Evolutionary conservation across 1,140 invertebrate species (phyloP), one percentile per base, ranked within the genome.

Genomic region (Globodera ellingtonae): DNA sequence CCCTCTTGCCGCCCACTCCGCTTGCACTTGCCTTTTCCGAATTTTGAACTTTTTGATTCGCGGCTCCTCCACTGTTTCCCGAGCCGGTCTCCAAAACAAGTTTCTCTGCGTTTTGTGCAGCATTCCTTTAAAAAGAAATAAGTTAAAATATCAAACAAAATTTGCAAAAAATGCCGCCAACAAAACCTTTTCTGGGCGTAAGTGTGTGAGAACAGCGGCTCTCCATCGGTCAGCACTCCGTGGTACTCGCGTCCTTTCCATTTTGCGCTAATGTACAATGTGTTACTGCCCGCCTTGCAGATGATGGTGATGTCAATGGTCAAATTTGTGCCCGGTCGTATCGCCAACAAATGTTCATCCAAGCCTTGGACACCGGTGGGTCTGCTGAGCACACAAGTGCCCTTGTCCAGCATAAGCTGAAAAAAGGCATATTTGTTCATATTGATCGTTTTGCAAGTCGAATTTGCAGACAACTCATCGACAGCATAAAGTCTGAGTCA

Each of bases 181-280:
- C 10, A 52, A 52, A 52, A 83, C 81, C 74, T 47, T 74, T 84
- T 79, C 46, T 75, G 82, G 24, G 82, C 78, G 75, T 72, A 84
- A 24, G 62, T 46, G 52, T 83, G 82, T 21, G 83, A 67, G 21
- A 72, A 69, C 9, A 66, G 47, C n/a, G 82, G 78, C n/a, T 84
- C 75, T 15, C 82, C 82, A 66, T 83, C 82, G 5, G 82, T 83
- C 18, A 83, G 35, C n/a, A 83, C 71, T n/a, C 82, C 82, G 56
- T 72, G 50, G 67, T 83, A 83, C 50, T 84, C 70, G n/a, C 73
- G 46, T 3, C 82, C 82, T 69, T 70, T 86, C 82, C 82, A 83
- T 70, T 84, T 83, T 10, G 82, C 81, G 15, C 66, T 69, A 6
- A 83, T 79, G 66, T 84, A 83, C 4, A 83, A 59, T 8, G 82